A percentile compares a stretch with the other conserved stretches of the same genome.
These are phyloP conservation scores for Andricus grossulariae DNA, from an alignment of 1,140 invertebrate genomes.

Conservation along the genomic window DNA sequence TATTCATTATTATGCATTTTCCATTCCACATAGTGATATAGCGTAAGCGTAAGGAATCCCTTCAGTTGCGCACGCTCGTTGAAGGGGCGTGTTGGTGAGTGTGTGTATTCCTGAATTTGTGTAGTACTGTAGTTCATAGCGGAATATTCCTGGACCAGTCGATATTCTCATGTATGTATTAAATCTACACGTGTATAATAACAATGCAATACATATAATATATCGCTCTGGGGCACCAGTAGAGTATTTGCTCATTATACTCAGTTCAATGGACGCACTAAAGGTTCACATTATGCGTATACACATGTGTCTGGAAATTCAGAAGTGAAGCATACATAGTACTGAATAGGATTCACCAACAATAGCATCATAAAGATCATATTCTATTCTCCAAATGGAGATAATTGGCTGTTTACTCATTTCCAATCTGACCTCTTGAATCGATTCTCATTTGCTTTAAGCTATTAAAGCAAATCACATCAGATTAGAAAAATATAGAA, in stretches of 20 bases:
- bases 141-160: slow-evolving; percentile 28
- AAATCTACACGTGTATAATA: slow-evolving; percentile 21
- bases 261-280: slow-evolving; percentile 51
- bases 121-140: slow-evolving; percentile 6
- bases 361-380: slow-evolving; percentile 7
- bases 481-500: not conserved
- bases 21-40: not conserved
- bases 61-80: slow-evolving; percentile 13
- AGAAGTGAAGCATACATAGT: not conserved
- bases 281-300: slow-evolving; percentile 27
- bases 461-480: not conserved
- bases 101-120: not conserved
- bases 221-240: slow-evolving; percentile 6
- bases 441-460: not conserved
- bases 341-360: slow-evolving; percentile 12
- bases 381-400: slow-evolving; percentile 15
- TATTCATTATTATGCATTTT: slow-evolving; percentile 13
- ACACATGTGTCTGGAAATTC: slow-evolving; percentile 29
- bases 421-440: not conserved
- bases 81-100: slow-evolving; percentile 1
- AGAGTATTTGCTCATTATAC: slow-evolving; percentile 49
- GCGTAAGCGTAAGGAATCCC: slow-evolving; percentile 15
- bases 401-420: slow-evolving; percentile 20
- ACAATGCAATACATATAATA: slow-evolving; percentile 22
- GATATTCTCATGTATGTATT: slow-evolving; percentile 4